phyloP scores from a whole-genome alignment of 1,140 invertebrate species.

The Daktulosphaira vitifoliae region DNA sequence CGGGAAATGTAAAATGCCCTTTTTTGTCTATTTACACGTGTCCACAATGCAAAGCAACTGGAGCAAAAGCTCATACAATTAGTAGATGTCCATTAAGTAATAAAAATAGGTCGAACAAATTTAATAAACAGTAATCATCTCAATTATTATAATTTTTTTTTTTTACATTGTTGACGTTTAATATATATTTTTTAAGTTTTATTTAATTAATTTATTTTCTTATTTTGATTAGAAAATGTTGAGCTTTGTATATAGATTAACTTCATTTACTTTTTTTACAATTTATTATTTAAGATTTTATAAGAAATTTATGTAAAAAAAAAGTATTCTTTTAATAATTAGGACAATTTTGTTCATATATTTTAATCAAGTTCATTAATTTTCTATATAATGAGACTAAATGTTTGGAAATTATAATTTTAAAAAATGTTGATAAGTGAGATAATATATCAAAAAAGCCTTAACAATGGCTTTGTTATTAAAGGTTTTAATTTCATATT shows the following conservation, averaged over 20 bases:
- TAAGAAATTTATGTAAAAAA: background rate
- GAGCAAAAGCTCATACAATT: slow-evolving; percentile 65
- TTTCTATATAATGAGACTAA: slow-evolving; percentile 21
- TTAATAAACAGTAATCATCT: slow-evolving; percentile 21
- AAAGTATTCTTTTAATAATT: too few relatives aligned
- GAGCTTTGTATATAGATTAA: slow-evolving; percentile 20
- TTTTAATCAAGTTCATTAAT: slow-evolving; percentile 14
- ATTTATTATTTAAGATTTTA: slow-evolving; percentile 8
- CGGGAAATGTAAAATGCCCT: slow-evolving; percentile 57
- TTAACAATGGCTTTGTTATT: slow-evolving; percentile 3
- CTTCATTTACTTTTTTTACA: slow-evolving; percentile 20
- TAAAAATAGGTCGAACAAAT: slow-evolving; percentile 16
- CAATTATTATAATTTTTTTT: background rate
- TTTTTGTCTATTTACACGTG: slow-evolving; percentile 58
- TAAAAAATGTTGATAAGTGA: slow-evolving; percentile 9
- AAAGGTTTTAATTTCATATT: slow-evolving; percentile 11
- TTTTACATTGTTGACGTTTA: slow-evolving; percentile 4
- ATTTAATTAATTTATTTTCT: slow-evolving; percentile 24
- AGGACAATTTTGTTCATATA: slow-evolving; percentile 5
- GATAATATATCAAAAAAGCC: background rate
- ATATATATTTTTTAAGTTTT: slow-evolving; percentile 1
- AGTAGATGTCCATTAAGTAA: slow-evolving; percentile 56
- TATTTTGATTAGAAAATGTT: slow-evolving; percentile 12
- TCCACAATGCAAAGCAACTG: slow-evolving; percentile 57
- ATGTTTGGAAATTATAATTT: slow-evolving; percentile 20